Conservation (phyloP, 2,797 vertebrate species). For the Dermochelys coriacea region DNA sequence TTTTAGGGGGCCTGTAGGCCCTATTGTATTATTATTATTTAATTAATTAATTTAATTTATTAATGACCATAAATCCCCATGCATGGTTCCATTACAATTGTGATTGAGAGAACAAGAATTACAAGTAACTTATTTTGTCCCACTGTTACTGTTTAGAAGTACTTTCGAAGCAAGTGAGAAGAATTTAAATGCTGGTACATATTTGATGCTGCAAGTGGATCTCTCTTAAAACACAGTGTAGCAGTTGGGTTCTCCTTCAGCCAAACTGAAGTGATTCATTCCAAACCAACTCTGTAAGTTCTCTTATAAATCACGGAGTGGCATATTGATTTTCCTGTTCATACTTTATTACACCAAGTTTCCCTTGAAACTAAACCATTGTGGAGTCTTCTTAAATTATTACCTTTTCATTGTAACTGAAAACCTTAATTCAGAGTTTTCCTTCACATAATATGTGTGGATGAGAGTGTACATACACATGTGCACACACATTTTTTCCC, state of each 20-base stretch:
- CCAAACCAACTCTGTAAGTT: neutral
- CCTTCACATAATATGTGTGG: neutral
- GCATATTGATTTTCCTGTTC: slow-evolving; percentile 24
- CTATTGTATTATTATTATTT: neutral
- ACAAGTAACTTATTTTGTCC: neutral
- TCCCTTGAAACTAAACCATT: neutral
- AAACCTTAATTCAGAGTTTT: slow-evolving; percentile 7
- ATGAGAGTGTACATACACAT: neutral
- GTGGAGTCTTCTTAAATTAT: neutral
- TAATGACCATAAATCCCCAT: neutral
- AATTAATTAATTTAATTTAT: no score
- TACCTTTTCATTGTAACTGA: neutral
- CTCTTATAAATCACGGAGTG: neutral
- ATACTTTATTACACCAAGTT: neutral
- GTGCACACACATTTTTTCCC: neutral
- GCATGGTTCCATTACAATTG: no score
- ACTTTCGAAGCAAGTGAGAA: rapidly evolving
- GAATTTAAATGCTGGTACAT: neutral
- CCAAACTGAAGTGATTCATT: neutral
- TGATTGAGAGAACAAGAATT: rapidly evolving
- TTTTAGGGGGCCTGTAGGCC: neutral
- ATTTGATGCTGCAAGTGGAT: neutral
- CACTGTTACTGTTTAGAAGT: rapidly evolving
- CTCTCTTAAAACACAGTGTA: neutral
- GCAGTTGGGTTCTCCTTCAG: neutral